These are phyloP conservation scores for Pardalotus punctatus DNA, from an alignment of 2,113 vertebrate species.

Conservation along the genomic window DNA sequence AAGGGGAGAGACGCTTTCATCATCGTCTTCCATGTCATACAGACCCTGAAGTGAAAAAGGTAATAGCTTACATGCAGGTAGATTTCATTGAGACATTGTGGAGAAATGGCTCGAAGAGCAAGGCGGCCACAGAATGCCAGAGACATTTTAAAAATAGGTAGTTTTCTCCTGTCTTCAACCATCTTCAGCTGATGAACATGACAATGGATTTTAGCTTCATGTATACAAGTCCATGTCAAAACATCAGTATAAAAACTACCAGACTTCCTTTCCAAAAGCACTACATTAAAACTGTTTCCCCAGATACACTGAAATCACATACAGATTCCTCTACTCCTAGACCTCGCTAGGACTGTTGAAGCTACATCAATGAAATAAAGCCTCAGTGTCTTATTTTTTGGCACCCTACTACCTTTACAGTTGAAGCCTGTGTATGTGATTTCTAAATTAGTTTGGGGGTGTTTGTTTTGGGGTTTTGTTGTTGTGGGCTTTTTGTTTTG, in stretches of 20 bases:
- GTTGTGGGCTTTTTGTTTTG: neutral
- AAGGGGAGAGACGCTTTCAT: conserved; percentile 65
- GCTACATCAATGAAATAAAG: neutral
- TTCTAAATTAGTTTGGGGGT: neutral
- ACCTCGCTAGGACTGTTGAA: neutral
- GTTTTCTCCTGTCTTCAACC: neutral
- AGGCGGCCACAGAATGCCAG: no score
- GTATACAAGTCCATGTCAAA: neutral
- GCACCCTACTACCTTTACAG: neutral
- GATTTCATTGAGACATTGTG: neutral
- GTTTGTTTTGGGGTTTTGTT: neutral
- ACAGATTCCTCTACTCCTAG: neutral
- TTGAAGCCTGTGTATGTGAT: neutral
- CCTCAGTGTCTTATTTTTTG: neutral
- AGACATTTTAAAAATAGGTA: neutral
- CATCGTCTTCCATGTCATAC: conserved; percentile 77
- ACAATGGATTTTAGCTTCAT: neutral
- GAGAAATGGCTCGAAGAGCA: no score
- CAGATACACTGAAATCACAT: neutral
- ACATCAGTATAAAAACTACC: neutral
- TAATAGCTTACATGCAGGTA: neutral
- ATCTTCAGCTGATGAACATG: neutral
- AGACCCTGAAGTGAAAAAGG: conserved; percentile 56
- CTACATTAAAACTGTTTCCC: neutral
- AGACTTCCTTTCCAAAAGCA: neutral